Evolutionary conservation across 2,113 vertebrate genomes (phyloP), one percentile per base, ranked within the genome.

Genomic region (Nothobranchius kuhntae): DNA sequence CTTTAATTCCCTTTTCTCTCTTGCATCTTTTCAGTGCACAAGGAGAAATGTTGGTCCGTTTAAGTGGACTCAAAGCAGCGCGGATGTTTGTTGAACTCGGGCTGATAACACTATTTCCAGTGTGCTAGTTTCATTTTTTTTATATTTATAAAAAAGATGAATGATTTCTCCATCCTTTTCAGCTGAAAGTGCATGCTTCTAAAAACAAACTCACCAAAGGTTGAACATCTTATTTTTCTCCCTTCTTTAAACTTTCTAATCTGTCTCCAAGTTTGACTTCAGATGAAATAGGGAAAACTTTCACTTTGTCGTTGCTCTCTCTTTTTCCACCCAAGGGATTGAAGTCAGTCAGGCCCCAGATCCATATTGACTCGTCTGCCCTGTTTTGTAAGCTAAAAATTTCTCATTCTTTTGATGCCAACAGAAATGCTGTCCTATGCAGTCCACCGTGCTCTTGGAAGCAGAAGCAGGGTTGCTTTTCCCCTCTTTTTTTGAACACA

Each of bases 351-450:
- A 59, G 70, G 48, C 68, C 56, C 89, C 81, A 88, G 86, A 89
- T 91, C 81, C 83, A 81, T 90, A 86, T 89, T 91, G 87, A 88
- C 88, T 90, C 13, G 30, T 72, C 73, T 54, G 38, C 62, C 82
- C 77, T 77, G 74, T 92, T 92, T 78, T 89, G 73, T 88, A 83
- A 89, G 85, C 81, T 86, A 79, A 87, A 89, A 87, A 87, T 79
- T 84, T 89, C 76, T 83, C 75, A 58, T 84, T 86, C 88, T 85
- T 92, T 87, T 91, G 89, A 91, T 84, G 89, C 82, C 53, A 65
- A 83, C 77, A 89, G 85, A 92, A 92, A 85, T 83, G 88, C 89
- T 84, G 87, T 91, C 86, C 91, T 88, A 80, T 84, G 89, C 89
- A 91, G 91, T 89, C 87, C 81, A 76, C 78, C 53, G 52, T 71